These are phyloP conservation scores for Probosciger aterrimus DNA, from an alignment of 2,113 vertebrate species.

Conservation along the genomic window DNA sequence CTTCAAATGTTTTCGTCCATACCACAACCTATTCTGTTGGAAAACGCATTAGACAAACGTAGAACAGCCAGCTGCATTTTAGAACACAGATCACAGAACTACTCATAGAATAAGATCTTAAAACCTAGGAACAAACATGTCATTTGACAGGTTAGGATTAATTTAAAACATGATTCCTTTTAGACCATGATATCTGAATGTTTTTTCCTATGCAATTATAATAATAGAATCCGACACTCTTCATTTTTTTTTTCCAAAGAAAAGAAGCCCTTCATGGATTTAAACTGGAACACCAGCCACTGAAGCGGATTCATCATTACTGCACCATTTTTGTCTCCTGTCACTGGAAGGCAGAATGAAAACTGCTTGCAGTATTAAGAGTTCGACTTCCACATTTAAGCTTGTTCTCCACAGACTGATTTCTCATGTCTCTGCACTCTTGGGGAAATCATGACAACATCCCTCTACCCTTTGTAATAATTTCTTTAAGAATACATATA, in stretches of 20 bases:
- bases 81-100: neutral
- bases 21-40: neutral
- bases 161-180: neutral
- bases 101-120: neutral
- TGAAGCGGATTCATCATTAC: neutral
- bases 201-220: neutral
- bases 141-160: neutral
- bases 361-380: neutral
- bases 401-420: neutral
- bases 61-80: neutral
- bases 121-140: neutral
- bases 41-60: neutral
- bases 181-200: neutral
- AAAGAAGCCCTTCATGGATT: neutral
- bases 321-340: neutral
- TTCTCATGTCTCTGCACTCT: neutral
- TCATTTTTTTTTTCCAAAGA: neutral
- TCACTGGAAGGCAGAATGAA: neutral
- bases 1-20: neutral
- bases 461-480: fast-evolving
- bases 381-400: neutral
- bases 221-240: neutral
- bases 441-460: neutral
- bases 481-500: neutral
- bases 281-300: neutral